phyloP scores from a whole-genome alignment of 2,113 vertebrate species.

The Pygoscelis adeliae region DNA sequence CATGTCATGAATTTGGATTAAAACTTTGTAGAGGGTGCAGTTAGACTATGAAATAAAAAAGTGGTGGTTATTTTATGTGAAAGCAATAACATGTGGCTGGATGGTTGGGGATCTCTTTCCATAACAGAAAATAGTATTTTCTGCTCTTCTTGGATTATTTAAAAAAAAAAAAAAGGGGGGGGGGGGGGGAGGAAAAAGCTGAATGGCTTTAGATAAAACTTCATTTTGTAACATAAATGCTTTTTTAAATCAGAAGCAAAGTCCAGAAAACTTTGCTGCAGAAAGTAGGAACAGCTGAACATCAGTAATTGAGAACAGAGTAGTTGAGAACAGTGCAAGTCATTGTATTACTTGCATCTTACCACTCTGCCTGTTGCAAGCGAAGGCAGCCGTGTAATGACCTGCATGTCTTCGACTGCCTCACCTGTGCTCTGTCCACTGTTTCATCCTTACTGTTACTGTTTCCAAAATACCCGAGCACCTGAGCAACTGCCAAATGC shows the following conservation, averaged over 20 bases:
- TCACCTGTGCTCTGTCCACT: background rate
- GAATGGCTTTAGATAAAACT: background rate
- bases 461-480: background rate
- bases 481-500: background rate
- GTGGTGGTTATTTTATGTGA: background rate
- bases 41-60: background rate
- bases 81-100: background rate
- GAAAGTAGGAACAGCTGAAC: background rate
- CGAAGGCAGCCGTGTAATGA: background rate
- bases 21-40: background rate
- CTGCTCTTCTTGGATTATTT: background rate
- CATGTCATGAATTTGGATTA: background rate
- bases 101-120: background rate
- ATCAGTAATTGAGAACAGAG: background rate
- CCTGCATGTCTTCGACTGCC: background rate
- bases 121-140: background rate
- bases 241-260: background rate
- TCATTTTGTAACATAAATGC: background rate
- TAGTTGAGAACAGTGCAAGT: too few species aligned
- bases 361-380: background rate
- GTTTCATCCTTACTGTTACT: background rate
- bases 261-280: background rate
- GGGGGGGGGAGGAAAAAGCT: too few species aligned
- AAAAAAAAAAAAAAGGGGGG: background rate
- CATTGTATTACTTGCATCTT: background rate